Conservation (phyloP, 2,888 invertebrate genomes). For the Hydroisotoma schaefferi region DNA sequence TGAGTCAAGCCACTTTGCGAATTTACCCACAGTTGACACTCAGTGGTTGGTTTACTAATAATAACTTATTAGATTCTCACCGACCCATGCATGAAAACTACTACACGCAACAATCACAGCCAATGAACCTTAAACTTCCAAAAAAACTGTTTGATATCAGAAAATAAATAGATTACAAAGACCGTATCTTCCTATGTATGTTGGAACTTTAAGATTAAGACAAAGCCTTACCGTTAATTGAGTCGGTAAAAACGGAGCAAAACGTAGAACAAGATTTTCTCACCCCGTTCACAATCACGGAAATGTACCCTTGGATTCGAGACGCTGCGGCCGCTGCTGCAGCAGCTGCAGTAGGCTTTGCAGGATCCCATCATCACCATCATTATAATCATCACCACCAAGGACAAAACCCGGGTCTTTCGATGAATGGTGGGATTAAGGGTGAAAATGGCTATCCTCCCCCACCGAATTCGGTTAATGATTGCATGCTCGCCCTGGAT, state of each 20-base stretch:
- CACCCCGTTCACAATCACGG: conserved; percentile 28
- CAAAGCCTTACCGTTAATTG: neutral
- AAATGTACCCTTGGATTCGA: conserved; percentile 48
- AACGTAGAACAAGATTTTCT: conserved; percentile 18
- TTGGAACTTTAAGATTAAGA: no score
- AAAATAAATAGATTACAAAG: no score
- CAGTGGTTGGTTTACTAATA: no score
- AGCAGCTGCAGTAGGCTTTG: conserved; percentile 43
- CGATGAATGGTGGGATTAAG: conserved; percentile 47
- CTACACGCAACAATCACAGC: no score
- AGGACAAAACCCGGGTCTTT: conserved; percentile 30
- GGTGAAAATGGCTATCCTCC: conserved; percentile 49
- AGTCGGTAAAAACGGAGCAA: conserved; percentile 24
- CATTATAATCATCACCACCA: conserved; percentile 41
- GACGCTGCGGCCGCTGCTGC: conserved; percentile 48
- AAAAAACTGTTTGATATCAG: no score
- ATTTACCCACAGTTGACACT: no score
- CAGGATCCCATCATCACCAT: conserved; percentile 41
- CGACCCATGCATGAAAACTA: no score
- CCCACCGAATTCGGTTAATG: conserved; percentile 53
- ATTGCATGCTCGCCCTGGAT: conserved; percentile 68
- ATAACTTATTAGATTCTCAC: no score
- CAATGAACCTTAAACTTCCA: no score
- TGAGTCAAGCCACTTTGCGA: no score
- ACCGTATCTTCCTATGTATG: no score